Evolutionary conservation across 2,888 invertebrate genomes (phyloP), one percentile per base, ranked within the genome.

Genomic region (Hemaris fuciformis): DNA sequence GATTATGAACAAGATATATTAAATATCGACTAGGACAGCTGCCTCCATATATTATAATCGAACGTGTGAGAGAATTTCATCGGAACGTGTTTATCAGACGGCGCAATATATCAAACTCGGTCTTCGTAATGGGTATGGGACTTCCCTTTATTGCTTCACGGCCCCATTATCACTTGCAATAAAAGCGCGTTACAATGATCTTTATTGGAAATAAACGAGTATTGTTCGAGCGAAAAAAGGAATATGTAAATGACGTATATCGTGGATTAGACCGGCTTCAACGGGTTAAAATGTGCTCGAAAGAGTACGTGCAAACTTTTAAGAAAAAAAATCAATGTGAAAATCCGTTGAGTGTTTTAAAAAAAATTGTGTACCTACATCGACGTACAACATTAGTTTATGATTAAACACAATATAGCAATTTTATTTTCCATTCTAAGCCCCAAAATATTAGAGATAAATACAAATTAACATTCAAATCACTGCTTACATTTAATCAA

Each of bases 81-180:
- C 53, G 53, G 31, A 31, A 53, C 53, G 53, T 53, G 53, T 53
- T 53, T 53, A 53, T 53, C 53, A 53, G 27, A 31, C 53, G 31
- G 10, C 15, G 53, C 53, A 31, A 53, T 53, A 53, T 53, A 53
- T 53, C 53, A 53, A 31, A 53, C n/a, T 53, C 53, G 53, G 53
- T 31, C 31, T 53, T 20, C 10, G 18, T 53, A 53, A 53, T 53
- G 53, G 53, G 18, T 53, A 31, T 18, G 53, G 53, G 31, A 53
- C 53, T 53, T 53, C 53, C 53, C 31, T 53, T 53, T 53, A 53
- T 53, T 53, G 53, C 53, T 53, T 53, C 27, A 53, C 10, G 31
- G 18, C n/a, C 25, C 53, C 53, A 53, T 31, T 31, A 31, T 31
- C 53, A 53, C 53, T 27, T 53, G 53, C 53, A 53, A 18, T 18